Evolutionary conservation across 2,797 vertebrate species (phyloP), one percentile per base, ranked within the genome.

Genomic region (Cossypha heuglini): DNA sequence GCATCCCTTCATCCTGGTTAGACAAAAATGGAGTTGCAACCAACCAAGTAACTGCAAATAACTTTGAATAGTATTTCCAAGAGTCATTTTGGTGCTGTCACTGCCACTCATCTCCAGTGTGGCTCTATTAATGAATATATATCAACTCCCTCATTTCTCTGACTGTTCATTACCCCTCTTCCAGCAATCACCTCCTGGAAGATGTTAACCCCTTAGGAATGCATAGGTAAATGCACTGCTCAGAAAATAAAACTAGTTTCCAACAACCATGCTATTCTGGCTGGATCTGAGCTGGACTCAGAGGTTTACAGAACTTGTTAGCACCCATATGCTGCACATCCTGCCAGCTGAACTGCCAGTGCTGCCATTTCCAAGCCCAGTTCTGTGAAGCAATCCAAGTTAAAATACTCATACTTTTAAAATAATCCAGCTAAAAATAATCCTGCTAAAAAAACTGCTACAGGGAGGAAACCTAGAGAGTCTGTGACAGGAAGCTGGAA

Each of bases 341-440:
- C 54, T 80, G 57, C 57, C 87, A 83, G 57, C 42, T 79, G 77
- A 71, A 77, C 71, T 55, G 48, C 40, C 86, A 57, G 10, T 10
- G 52, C 64, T 67, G 57, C 43, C 67, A 85, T 45, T 85, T 86
- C 78, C 68, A 88, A 93, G 20, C n/a, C 58, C 49, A 74, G 25
- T 28, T 35, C 61, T 77, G 35, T 61, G 58, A 61, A 83, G 78
- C 37, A 57, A 71, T 58, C 46, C 79, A 86, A 72, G 35, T 73
- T 68, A 78, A 74, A 10, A 62, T 58, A 88, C 29, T 59, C 68
- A 29, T 28, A 38, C 45, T n/a, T 87, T 21, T 16, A 89, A 97
- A 94, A 74, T 58, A 90, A 90, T 29, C 66, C 86, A 45, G 8
- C 59, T 68, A 52, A 89, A 97, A 94, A 74, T 58, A 90, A 90